Evolutionary conservation across 2,113 vertebrate genomes (phyloP).

Genomic region (Promerops cafer): DNA sequence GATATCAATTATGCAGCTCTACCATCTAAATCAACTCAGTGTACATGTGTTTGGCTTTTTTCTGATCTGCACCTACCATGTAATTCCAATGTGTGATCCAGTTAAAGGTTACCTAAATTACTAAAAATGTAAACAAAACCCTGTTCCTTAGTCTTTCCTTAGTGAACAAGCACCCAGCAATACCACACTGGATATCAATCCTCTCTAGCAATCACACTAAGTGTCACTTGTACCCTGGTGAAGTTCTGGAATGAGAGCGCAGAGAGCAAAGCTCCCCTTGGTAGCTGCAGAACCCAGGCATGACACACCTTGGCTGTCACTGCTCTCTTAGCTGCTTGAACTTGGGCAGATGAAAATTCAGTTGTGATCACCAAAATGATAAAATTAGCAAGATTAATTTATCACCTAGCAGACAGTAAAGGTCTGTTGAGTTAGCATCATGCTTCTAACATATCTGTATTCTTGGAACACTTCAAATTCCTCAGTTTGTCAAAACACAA

Average conservation of each 20-base stretch:
- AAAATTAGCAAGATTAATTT: background rate
- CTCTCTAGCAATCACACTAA: background rate
- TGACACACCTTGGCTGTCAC: background rate
- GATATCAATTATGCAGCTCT: background rate
- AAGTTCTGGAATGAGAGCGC: background rate
- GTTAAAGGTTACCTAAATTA: background rate
- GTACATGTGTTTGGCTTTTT: accelerated
- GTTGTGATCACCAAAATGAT: background rate
- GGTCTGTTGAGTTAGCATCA: background rate
- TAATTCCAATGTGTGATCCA: background rate
- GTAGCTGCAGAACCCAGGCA: background rate
- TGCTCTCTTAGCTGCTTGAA: background rate
- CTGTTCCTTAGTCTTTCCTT: background rate
- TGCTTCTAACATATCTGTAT: background rate
- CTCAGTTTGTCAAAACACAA: background rate
- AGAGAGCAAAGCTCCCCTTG: background rate
- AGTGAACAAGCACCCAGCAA: background rate
- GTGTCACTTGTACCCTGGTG: background rate
- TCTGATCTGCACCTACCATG: background rate
- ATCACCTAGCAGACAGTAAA: background rate
- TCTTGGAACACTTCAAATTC: background rate
- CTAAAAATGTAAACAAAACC: background rate
- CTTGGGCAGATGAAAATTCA: background rate
- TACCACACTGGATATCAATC: background rate
- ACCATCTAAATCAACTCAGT: background rate